phyloP scores from a whole-genome alignment of 1,140 invertebrate species.

The Orius insidiosus region DNA sequence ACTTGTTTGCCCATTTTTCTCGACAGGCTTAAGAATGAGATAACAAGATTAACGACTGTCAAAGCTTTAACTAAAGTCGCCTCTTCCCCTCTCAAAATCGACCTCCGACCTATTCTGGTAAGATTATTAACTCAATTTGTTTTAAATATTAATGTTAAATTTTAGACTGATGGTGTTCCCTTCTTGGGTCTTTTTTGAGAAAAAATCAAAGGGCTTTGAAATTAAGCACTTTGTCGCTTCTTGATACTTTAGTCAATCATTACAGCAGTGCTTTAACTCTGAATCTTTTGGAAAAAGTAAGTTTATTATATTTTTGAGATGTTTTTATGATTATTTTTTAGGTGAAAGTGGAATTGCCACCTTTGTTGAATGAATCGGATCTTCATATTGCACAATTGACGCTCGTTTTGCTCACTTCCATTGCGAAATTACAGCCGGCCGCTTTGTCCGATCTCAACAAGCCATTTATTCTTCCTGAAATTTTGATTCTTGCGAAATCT shows the following conservation, averaged over 20 bases:
- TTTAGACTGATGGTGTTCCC: slow-evolving; percentile 67
- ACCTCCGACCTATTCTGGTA: slow-evolving; percentile 69
- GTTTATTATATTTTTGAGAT: background rate
- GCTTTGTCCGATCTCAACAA: slow-evolving; percentile 46
- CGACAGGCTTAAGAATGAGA: slow-evolving; percentile 89
- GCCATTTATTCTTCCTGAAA: slow-evolving; percentile 57
- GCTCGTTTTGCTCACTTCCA: slow-evolving; percentile 55
- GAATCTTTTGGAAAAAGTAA: slow-evolving; percentile 52
- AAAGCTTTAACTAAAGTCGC: slow-evolving; percentile 91
- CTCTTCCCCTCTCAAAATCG: slow-evolving; percentile 70
- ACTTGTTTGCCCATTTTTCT: slow-evolving; percentile 84
- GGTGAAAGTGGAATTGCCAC: slow-evolving; percentile 67
- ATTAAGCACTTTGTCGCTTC: slow-evolving; percentile 70
- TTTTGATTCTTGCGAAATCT: slow-evolving; percentile 72
- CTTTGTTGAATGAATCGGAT: slow-evolving; percentile 82
- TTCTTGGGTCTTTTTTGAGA: slow-evolving; percentile 85
- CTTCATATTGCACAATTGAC: slow-evolving; percentile 89
- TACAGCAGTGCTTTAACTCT: slow-evolving; percentile 54
- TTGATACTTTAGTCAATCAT: slow-evolving; percentile 79
- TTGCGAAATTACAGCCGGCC: slow-evolving; percentile 47
- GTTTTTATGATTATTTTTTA: slow-evolving; percentile 21
- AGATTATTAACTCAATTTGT: slow-evolving; percentile 15
- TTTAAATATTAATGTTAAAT: slow-evolving; percentile 20
- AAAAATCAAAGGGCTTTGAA: slow-evolving; percentile 95
- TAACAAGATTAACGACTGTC: slow-evolving; percentile 87